phyloP scores from a whole-genome alignment of 2,113 vertebrate species.

The Grus americana region DNA sequence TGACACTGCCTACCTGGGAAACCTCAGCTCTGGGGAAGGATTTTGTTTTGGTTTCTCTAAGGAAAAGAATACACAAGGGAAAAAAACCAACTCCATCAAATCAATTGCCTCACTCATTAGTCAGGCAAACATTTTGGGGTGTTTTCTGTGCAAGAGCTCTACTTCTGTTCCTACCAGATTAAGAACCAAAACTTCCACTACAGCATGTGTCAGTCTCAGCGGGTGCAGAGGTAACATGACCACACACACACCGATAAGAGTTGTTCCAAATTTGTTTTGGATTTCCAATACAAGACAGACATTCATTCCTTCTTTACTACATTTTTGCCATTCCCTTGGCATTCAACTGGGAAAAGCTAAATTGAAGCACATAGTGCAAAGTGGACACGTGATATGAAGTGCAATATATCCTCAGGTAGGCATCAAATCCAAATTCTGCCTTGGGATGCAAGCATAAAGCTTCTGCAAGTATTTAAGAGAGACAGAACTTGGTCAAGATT shows the following conservation, averaged over 20 bases:
- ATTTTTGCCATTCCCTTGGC: not conserved
- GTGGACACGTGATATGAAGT: rapidly evolving
- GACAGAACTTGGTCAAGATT: not conserved
- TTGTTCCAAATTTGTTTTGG: not conserved
- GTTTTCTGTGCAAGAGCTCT: not conserved
- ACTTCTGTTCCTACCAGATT: not conserved
- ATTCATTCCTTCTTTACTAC: not conserved
- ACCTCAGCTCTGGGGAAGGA: not conserved
- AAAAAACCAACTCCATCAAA: not conserved
- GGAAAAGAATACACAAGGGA: not conserved
- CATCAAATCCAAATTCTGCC: not conserved
- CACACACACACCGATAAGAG: rapidly evolving
- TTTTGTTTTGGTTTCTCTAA: not conserved
- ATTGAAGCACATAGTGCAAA: not conserved
- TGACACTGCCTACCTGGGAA: not conserved
- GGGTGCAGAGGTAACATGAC: not conserved
- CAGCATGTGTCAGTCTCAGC: rapidly evolving
- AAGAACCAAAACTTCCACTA: not conserved
- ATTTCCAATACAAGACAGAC: not conserved
- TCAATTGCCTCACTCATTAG: not conserved
- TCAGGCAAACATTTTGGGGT: not conserved
- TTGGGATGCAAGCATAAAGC: not conserved
- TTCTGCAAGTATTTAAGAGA: not conserved
- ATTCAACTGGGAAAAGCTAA: not conserved
- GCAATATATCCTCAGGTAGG: not conserved